phyloP scores from a whole-genome alignment of 2,888 invertebrate species.

The Ryuthela nishihirai region DNA sequence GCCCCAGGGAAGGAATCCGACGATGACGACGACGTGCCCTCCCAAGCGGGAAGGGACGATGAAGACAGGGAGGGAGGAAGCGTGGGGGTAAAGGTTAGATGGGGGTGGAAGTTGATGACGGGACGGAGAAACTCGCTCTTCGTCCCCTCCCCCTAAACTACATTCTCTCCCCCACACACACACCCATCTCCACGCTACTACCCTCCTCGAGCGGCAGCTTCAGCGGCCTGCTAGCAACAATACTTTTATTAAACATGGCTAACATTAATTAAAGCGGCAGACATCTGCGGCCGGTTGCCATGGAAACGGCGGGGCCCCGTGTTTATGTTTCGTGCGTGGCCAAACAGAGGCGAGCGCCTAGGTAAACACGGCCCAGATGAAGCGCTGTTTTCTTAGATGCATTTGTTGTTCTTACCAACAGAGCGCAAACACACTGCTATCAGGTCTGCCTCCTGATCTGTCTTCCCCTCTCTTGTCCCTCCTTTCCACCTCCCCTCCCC shows the following conservation, averaged over 20 bases:
- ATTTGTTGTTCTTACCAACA: slow-evolving; percentile 41
- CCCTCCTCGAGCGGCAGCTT: slow-evolving; percentile 23
- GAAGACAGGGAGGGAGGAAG: slow-evolving; percentile 2
- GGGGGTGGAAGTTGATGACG: background rate
- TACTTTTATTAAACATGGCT: slow-evolving; percentile 38
- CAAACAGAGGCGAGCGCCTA: slow-evolving; percentile 30
- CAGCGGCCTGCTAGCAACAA: slow-evolving; percentile 35
- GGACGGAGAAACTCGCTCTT: background rate
- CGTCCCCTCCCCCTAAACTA: slow-evolving; percentile 6
- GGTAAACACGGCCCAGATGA: slow-evolving; percentile 36
- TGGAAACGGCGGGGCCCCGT: slow-evolving; percentile 18
- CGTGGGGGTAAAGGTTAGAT: slow-evolving; percentile 5
- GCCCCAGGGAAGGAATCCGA: background rate
- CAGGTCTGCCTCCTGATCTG: slow-evolving; percentile 10
- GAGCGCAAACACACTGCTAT: slow-evolving; percentile 32
- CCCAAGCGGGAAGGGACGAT: slow-evolving; percentile 4
- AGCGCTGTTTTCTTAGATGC: slow-evolving; percentile 40
- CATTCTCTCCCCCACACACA: slow-evolving; percentile 2
- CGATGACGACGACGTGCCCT: no score
- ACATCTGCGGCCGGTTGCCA: slow-evolving; percentile 40
- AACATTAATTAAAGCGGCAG: slow-evolving; percentile 40
- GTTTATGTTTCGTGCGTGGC: slow-evolving; percentile 39
- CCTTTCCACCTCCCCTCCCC: background rate
- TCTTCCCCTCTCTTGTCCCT: background rate
- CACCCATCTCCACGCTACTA: slow-evolving; percentile 2